Base-by-base conservation (phyloP, 1,140 invertebrate species). In the honey bee (Apis mellifera) region DNA sequence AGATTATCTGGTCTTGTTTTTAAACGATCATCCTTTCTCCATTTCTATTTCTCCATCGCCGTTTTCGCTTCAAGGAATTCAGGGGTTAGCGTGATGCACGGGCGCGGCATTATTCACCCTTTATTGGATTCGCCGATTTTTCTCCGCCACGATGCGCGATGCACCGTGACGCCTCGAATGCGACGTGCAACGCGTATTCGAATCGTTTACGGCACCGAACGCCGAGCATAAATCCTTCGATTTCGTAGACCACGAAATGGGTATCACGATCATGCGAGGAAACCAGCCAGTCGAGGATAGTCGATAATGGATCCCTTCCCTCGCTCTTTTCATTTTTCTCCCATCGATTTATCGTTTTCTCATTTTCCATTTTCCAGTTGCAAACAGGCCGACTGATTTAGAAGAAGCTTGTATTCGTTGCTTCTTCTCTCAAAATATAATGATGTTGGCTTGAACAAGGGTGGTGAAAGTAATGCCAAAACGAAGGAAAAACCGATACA, bases 91-190 rank as follows among this genome's bases (percentile, higher is more conserved):
- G 72, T 77, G 78, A 84, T 86, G 83, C 74, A 64, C 50, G 54
- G 50, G 26, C 72, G 62, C 83, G 68, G 68, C 90, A 91, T 92
- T 91, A 92, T 90, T 92, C 90, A 91, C 87, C 74, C 85, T 91
- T 90, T 92, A 91, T 91, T 91, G 83, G 81, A 91, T 91, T 91
- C 85, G 78, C 72, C 88, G 90, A 92, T 92, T 91, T 86, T 88
- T 86, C 59, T 26, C 52, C 84, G 69, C 62, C 70, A 75, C 64
- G 84, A 55, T 62, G 59, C 75, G 65, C 70, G 85, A 68, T 68
- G 65, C 65, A 72, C 64, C 77, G 80, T 84, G 84, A 84, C 80
- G 69, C 15, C 26, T 86, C 64, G 17, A 42, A 42, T 15, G 26
- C 57, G 55, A 83, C 64, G 17, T 21, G 59, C 15, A 75, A 52